Percentiles rank a stretch among this genome's conserved stretches.
Conservation (phyloP, 2,888 invertebrate genomes). For the Harmothoe impar region DNA sequence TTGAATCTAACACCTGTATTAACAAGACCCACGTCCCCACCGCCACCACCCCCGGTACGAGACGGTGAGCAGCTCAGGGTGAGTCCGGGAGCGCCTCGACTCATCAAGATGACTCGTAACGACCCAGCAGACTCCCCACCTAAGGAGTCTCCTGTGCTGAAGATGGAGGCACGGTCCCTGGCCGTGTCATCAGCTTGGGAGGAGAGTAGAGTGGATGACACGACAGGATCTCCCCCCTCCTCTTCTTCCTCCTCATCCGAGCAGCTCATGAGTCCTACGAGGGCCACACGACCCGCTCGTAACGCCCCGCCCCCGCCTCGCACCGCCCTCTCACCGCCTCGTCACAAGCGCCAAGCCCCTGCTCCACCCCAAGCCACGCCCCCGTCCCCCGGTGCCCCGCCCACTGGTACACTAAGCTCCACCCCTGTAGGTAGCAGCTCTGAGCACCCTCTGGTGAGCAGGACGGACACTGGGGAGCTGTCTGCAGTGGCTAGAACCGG, state of each 20-base stretch:
- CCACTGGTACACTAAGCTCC: not conserved
- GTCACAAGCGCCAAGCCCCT: not conserved
- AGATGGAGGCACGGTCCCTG: slow-evolving; percentile 36
- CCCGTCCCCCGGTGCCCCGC: not conserved
- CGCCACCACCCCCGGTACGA: not conserved
- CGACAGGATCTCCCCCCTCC: too few relatives aligned
- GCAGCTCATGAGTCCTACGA: not conserved
- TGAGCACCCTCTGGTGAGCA: not conserved
- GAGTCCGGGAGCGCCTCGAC: not conserved
- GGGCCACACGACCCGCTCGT: not conserved
- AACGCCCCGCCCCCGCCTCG: not conserved
- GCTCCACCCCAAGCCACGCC: not conserved
- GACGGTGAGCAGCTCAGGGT: not conserved
- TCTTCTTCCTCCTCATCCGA: too few relatives aligned
- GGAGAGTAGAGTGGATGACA: not conserved
- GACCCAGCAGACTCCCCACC: not conserved
- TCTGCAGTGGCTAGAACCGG: slow-evolving; percentile 36
- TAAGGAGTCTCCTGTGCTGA: not conserved
- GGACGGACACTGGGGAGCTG: not conserved
- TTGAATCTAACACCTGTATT: not conserved
- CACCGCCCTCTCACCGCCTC: slow-evolving; percentile 4
- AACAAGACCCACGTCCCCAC: not conserved
- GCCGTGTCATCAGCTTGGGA: not conserved
- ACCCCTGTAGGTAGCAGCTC: not conserved
- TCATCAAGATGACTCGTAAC: slow-evolving; percentile 23